phyloP scores from a whole-genome alignment of 2,113 vertebrate species.

The Hipposideros armiger region DNA sequence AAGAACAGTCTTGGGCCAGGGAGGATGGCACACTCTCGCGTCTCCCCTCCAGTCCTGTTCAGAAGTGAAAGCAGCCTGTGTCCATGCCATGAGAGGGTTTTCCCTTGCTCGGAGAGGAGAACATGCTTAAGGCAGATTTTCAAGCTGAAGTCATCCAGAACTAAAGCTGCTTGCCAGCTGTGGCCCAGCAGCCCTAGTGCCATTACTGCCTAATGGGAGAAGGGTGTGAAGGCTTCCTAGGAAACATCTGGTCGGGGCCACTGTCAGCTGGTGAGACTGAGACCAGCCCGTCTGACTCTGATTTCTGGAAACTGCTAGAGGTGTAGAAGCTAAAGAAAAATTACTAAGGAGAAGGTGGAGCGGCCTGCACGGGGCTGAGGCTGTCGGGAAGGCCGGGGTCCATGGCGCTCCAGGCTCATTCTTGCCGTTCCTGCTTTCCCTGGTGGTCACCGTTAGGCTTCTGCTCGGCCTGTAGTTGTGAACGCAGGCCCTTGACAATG shows the following conservation, averaged over 20 bases:
- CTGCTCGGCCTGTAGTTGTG: neutral
- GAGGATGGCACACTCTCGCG: neutral
- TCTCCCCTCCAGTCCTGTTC: neutral
- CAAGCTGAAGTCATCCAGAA: slow-evolving; percentile 73
- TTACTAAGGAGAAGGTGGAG: neutral
- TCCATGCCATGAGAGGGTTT: slow-evolving; percentile 17
- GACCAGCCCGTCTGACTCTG: neutral
- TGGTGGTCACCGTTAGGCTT: neutral
- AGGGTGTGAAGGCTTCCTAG: slow-evolving; percentile 60
- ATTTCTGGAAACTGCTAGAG: neutral
- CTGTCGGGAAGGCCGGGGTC: neutral
- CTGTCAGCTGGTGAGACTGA: slow-evolving; percentile 49
- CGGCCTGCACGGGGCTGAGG: neutral
- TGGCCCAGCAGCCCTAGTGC: neutral
- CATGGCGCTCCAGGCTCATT: too few species aligned
- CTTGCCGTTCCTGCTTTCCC: neutral
- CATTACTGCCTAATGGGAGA: slow-evolving; percentile 44
- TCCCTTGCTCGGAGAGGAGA: slow-evolving; percentile 55
- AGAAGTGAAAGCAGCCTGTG: slow-evolving; percentile 53
- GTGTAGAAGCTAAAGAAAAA: neutral
- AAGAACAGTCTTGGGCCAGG: neutral
- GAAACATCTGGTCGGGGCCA: slow-evolving; percentile 68
- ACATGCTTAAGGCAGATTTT: slow-evolving; percentile 72
- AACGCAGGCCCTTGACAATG: neutral
- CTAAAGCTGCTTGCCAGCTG: slow-evolving; percentile 80